A percentile compares a stretch with the other conserved stretches of the same genome.
Evolutionary conservation across 1,140 invertebrate genomes (phyloP).

Genomic region (Chionoecetes opilio): DNA sequence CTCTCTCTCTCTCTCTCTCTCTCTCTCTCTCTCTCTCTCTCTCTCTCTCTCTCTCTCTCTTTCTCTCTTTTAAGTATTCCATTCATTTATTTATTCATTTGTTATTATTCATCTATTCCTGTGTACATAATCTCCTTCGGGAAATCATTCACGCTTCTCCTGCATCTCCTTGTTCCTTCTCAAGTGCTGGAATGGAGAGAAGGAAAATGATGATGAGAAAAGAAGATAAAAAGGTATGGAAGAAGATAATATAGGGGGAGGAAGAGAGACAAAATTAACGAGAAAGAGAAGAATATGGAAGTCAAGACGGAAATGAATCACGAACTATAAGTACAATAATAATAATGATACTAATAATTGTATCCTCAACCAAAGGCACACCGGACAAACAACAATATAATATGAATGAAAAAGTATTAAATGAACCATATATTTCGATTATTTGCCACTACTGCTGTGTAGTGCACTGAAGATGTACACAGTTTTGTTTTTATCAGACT

Average conservation of each 20-base stretch:
- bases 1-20: conserved; percentile 31
- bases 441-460: too few relatives aligned
- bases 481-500: too few relatives aligned
- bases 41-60: neutral
- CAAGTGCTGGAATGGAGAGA: neutral
- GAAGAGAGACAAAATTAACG: too few relatives aligned
- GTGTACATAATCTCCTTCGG: neutral
- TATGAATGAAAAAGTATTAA: too few relatives aligned
- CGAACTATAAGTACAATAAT: too few relatives aligned
- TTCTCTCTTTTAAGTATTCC: neutral
- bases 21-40: conserved; percentile 35
- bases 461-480: too few relatives aligned
- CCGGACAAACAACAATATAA: too few relatives aligned
- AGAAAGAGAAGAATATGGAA: too few relatives aligned
- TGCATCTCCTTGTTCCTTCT: neutral
- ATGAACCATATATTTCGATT: too few relatives aligned
- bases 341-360: too few relatives aligned
- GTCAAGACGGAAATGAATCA: too few relatives aligned
- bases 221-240: neutral
- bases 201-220: neutral
- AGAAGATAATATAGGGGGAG: neutral
- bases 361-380: too few relatives aligned
- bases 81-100: neutral
- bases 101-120: neutral
- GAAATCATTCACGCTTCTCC: neutral